Percentiles rank a stretch among this genome's conserved stretches.
Evolutionary conservation across 2,888 invertebrate genomes (phyloP).

Genomic region (Drosophila greeni): DNA sequence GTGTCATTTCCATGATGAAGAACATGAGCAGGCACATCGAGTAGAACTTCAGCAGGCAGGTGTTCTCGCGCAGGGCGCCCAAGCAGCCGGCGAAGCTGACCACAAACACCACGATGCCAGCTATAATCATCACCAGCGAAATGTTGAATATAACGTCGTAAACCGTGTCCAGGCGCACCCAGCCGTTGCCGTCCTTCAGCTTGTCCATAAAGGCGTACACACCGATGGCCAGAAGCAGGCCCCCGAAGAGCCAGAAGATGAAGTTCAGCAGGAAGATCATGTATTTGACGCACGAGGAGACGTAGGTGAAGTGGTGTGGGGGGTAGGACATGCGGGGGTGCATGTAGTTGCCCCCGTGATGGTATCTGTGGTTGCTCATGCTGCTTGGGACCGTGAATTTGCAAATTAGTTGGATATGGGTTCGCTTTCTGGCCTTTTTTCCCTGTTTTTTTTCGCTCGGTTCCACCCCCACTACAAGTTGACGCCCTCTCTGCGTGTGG

Average conservation of each 20-base stretch:
- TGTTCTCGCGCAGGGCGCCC: slow-evolving; percentile 88
- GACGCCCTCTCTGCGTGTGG: slow-evolving; percentile 64
- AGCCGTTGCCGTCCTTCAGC: slow-evolving; percentile 89
- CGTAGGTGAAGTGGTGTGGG: slow-evolving; percentile 78
- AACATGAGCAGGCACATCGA: slow-evolving; percentile 92
- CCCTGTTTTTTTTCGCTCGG: slow-evolving; percentile 27
- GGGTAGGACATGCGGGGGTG: slow-evolving; percentile 69
- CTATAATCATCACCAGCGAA: slow-evolving; percentile 92
- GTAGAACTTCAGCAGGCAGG: slow-evolving; percentile 93
- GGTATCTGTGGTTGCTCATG: slow-evolving; percentile 78
- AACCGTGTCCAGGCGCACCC: slow-evolving; percentile 89
- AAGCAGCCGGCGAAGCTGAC: slow-evolving; percentile 97
- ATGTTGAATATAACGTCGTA: slow-evolving; percentile 95
- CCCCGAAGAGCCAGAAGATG: slow-evolving; percentile 89
- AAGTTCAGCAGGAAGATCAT: slow-evolving; percentile 79
- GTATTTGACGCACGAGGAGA: slow-evolving; percentile 78
- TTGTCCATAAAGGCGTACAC: slow-evolving; percentile 95
- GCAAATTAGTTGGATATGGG: background rate
- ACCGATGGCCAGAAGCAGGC: slow-evolving; percentile 90
- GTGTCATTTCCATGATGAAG: slow-evolving; percentile 93
- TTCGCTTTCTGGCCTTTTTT: slow-evolving; percentile 4
- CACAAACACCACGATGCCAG: slow-evolving; percentile 93
- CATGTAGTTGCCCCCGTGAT: slow-evolving; percentile 76
- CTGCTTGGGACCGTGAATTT: background rate
- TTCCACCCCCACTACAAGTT: slow-evolving; percentile 47